Base-by-base conservation (phyloP, 1,140 invertebrate species). In the Acyrthosiphon pisum region DNA sequence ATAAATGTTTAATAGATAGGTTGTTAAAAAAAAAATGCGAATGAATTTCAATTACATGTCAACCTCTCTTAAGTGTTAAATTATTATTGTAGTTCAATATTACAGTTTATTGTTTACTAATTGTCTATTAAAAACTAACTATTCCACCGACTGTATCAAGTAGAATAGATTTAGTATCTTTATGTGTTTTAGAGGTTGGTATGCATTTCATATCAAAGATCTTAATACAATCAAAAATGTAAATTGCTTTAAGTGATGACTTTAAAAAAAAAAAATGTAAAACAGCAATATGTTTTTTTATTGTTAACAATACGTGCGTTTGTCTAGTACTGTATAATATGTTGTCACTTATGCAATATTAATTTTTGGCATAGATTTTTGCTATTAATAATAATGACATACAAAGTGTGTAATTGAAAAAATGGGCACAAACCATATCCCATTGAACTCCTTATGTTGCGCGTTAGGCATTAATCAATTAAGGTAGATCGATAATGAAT, bases 161-260 rank as follows among this genome's bases (percentile, higher is more conserved):
- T 83, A 93, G 14, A 93, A 50, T 93, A 92, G 48, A 41, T 83
- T 68, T 44, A 53, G 35, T 68, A 7, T 50, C 4, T 26, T 41
- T 41, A 30, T 23, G n/a, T 76, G 4, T 83, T 86, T 41, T 93
- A 86, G 91, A 92, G 91, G 76, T 92, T 84, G 81, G 35, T 92
- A 53, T 56, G 81, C 14, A 53, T 92, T 92, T 92, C 91, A 84
- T 84, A 92, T 84, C n/a, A 48, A 46, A 48, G 23, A 68, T 68
- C 7, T 81, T 30, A 7, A 23, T 60, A 26, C 22, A n/a, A 84
- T 84, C 35, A 53, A 92, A 81, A 83, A 84, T n/a, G 22, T 92
- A 81, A 50, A 84, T 92, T 84, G 60, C 30, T 37, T 84, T 60
- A 53, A 89, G 87, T 89, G 87, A 53, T 89, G 6, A 89, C n/a